phyloP scores from a whole-genome alignment of 2,888 invertebrate genomes.

The Helicoverpa assulta region DNA sequence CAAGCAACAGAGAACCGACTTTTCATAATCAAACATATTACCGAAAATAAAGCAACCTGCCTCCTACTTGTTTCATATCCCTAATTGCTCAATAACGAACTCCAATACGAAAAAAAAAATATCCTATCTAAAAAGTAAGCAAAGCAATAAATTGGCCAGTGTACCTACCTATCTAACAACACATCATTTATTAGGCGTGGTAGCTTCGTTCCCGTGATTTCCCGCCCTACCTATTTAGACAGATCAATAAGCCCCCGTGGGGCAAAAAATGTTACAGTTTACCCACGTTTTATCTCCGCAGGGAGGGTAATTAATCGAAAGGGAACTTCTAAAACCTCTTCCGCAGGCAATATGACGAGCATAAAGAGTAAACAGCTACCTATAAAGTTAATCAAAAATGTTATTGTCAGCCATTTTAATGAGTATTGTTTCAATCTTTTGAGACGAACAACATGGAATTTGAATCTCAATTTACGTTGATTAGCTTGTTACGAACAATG shows the following conservation, averaged over 20 bases:
- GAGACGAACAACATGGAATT: neutral
- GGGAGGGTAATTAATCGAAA: constrained; percentile 78
- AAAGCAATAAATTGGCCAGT: constrained; percentile 49
- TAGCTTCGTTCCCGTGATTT: constrained; percentile 60
- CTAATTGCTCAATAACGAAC: neutral
- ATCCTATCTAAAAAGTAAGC: constrained; percentile 18
- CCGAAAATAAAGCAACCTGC: neutral
- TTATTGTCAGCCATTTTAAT: constrained; percentile 47
- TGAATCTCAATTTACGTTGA: neutral
- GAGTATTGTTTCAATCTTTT: constrained; percentile 35
- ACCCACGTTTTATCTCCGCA: constrained; percentile 69
- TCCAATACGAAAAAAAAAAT: constrained; percentile 10
- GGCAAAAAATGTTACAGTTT: constrained; percentile 74
- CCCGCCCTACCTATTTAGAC: constrained; percentile 67
- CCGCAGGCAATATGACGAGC: constrained; percentile 67
- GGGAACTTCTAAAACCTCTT: constrained; percentile 75
- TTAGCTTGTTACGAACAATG: neutral
- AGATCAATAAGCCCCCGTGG: constrained; percentile 74
- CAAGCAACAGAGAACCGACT: neutral
- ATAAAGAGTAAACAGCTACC: constrained; percentile 65
- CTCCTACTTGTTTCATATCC: neutral
- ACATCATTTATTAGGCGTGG: constrained; percentile 53
- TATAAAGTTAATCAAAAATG: constrained; percentile 53
- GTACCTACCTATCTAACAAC: constrained; percentile 50
- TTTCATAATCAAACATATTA: neutral